Evolutionary conservation across 1,140 invertebrate species (phyloP).

Genomic region (Drosophila miranda): DNA sequence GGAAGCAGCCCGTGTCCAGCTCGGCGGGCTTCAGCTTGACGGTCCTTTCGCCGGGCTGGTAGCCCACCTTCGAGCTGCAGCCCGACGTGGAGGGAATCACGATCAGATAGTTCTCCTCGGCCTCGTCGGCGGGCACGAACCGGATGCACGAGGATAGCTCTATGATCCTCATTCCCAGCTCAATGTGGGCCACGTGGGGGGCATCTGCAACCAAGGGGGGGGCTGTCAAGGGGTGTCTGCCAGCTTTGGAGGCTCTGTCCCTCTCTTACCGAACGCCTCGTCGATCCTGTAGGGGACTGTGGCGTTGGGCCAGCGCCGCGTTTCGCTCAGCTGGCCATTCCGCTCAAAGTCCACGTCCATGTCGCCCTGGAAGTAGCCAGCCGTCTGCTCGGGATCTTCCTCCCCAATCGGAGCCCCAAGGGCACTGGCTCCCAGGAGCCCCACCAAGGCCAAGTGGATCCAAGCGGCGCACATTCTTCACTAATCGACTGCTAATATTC

Average conservation of each 20-base stretch:
- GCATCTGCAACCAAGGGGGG: slow-evolving; percentile 1
- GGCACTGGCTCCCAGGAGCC: slow-evolving; percentile 8
- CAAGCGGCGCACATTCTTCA: slow-evolving; percentile 13
- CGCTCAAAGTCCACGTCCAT: slow-evolving; percentile 48
- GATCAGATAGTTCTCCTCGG: slow-evolving; percentile 35
- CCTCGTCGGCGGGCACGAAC: slow-evolving; percentile 50
- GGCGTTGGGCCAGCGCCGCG: slow-evolving; percentile 60
- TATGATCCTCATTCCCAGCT: slow-evolving; percentile 62
- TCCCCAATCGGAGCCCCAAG: slow-evolving; percentile 35
- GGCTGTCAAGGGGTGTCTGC: background rate
- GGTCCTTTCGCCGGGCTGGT: slow-evolving; percentile 83
- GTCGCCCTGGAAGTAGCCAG: slow-evolving; percentile 63
- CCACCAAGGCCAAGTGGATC: slow-evolving; percentile 23
- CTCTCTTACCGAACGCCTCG: slow-evolving; percentile 55
- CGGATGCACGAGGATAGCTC: slow-evolving; percentile 78
- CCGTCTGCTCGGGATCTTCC: slow-evolving; percentile 56
- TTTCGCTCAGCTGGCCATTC: slow-evolving; percentile 31
- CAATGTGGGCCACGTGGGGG: slow-evolving; percentile 39
- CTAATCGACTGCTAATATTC: slow-evolving; percentile 11
- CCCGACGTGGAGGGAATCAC: slow-evolving; percentile 46
- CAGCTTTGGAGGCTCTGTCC: background rate
- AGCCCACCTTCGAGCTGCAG: slow-evolving; percentile 83
- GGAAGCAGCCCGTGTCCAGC: slow-evolving; percentile 71
- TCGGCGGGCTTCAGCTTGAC: slow-evolving; percentile 52
- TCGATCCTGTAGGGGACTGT: slow-evolving; percentile 81